Evolutionary conservation across 2,888 invertebrate species (phyloP), one percentile per base, ranked within the genome.

Genomic region (Caradrina kadenii): DNA sequence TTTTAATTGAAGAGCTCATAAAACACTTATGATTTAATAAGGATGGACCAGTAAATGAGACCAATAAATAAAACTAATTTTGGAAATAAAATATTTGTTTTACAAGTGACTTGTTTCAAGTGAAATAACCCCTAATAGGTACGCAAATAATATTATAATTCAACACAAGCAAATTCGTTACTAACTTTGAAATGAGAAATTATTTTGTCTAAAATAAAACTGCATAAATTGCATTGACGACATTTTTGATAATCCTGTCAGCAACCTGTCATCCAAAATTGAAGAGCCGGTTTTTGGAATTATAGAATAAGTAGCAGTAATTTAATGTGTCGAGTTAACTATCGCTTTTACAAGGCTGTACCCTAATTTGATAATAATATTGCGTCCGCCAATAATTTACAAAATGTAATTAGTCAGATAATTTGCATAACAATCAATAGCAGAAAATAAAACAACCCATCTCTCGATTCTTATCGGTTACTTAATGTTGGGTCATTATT

Each of bases 401-500:
- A 39, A 48, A 48, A 75, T 15, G 21, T 56, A 22, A 56, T 22
- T 39, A 17, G 2, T 11, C 3, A 69, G 10, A 58, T 53, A 31
- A 56, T 52, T 58, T 52, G 50, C 21, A 50, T 50, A 21, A 61
- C 5, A 50, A 39, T 31, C 2, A 19, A 26, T 22, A 42, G 11
- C 17, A 17, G 11, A 54, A 73, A 39, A 52, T 8, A 45, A 45
- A 45, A 45, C 19, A 53, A 73, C n/a, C 42, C 13, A 7, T 49
- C 48, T 56, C 22, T 48, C 31, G 53, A 77, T 48, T 45, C 11
- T 63, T 63, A 78, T 67, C 61, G 35, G 54, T 61, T 63, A 79
- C 60, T 69, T 67, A 56, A 79, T 66, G 65, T 50, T 56, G 2
- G 31, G 58, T 59, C 49, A 67, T 82, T 74, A 70, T 73, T 71